A percentile compares a stretch with the other conserved stretches of the same genome.
Evolutionary conservation across 37 sponge, comb jelly and placozoan species (phyloP).

Genomic region (Agelas oroides): DNA sequence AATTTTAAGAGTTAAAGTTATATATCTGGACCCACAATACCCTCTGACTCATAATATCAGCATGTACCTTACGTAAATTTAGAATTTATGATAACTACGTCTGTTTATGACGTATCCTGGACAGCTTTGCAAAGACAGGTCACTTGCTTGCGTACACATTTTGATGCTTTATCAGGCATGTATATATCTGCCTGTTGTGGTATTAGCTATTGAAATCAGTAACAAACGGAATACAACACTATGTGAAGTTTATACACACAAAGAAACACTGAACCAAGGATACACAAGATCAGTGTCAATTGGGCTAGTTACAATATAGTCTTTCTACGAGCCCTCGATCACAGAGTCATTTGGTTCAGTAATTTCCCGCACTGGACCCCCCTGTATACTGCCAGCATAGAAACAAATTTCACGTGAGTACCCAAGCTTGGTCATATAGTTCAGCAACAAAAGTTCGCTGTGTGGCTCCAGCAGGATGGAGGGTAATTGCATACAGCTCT

Average conservation of each 20-base stretch:
- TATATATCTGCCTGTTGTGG: too few relatives aligned
- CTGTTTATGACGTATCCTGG: too few relatives aligned
- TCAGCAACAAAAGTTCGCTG: background rate
- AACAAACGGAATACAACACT: too few relatives aligned
- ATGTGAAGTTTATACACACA: background rate
- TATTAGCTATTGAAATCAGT: too few relatives aligned
- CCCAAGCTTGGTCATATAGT: background rate
- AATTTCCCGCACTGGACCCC: constrained; percentile 11
- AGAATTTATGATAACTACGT: too few relatives aligned
- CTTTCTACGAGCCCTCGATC: constrained; percentile 59
- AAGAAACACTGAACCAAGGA: constrained; percentile 9
- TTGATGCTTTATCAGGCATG: too few relatives aligned
- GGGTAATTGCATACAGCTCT: background rate
- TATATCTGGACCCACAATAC: too few relatives aligned
- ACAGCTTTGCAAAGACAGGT: too few relatives aligned
- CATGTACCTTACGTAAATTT: too few relatives aligned
- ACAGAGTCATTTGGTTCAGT: constrained; percentile 63
- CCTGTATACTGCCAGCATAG: constrained; percentile 21
- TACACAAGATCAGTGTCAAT: constrained; percentile 38
- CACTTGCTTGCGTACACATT: too few relatives aligned
- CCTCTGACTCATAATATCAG: too few relatives aligned
- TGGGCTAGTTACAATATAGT: constrained; percentile 37
- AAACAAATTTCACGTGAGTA: background rate
- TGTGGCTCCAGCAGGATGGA: background rate
- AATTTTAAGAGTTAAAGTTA: too few relatives aligned